Evolutionary conservation across 2,888 invertebrate species (phyloP).

Genomic region (Chrysotoxum bicinctum): DNA sequence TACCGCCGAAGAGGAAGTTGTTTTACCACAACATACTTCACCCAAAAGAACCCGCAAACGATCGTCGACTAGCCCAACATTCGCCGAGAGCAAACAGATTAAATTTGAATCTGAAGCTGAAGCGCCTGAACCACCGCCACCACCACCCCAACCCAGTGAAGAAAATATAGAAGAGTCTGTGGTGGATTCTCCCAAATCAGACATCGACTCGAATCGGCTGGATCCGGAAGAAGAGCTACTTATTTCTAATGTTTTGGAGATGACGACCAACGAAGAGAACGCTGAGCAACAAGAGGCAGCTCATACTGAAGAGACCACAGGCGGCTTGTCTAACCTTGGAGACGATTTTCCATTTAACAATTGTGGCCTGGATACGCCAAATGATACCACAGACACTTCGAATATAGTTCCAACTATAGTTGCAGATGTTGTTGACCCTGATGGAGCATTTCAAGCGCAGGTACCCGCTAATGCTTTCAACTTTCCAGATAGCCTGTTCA

Average conservation of each 20-base stretch:
- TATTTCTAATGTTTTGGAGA: conserved; percentile 66
- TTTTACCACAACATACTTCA: conserved; percentile 33
- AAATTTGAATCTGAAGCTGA: conserved; percentile 55
- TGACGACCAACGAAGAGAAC: conserved; percentile 47
- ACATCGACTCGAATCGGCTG: conserved; percentile 51
- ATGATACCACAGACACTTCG: conserved; percentile 62
- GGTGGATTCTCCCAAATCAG: conserved; percentile 51
- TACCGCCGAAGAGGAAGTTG: not conserved
- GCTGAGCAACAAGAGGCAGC: conserved; percentile 33
- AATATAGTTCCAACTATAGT: conserved; percentile 67
- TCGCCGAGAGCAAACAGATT: conserved; percentile 57
- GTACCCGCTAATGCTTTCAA: conserved; percentile 52
- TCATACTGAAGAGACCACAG: conserved; percentile 45
- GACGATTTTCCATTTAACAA: conserved; percentile 65
- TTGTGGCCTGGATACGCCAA: conserved; percentile 58
- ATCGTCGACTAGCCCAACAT: conserved; percentile 59
- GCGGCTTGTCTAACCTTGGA: conserved; percentile 50
- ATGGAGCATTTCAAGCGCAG: conserved; percentile 53
- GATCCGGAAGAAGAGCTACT: conserved; percentile 60
- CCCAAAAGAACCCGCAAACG: conserved; percentile 58
- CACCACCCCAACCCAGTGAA: conserved; percentile 29
- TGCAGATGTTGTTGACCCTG: conserved; percentile 44
- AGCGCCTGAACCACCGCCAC: conserved; percentile 27
- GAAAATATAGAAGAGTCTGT: conserved; percentile 13
- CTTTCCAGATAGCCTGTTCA: conserved; percentile 60